These are phyloP conservation scores for Drosophila testacea DNA, from an alignment of 2,888 invertebrate genomes.

Conservation along the genomic window DNA sequence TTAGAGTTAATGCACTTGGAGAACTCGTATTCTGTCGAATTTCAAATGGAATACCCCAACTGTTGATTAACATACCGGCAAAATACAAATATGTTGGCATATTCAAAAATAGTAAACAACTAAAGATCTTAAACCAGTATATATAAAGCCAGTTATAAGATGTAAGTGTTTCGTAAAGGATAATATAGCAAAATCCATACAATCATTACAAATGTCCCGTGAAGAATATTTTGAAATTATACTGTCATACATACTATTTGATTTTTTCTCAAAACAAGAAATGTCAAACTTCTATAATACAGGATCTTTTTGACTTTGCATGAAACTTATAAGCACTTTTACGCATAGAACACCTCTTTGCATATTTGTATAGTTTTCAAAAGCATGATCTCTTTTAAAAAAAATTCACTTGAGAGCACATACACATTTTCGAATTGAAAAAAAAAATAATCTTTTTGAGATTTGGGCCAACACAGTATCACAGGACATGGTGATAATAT, in stretches of 20 bases:
- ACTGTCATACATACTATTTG: background rate
- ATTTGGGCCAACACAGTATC: background rate
- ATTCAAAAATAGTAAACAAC: background rate
- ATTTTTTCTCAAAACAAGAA: background rate
- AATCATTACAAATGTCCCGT: background rate
- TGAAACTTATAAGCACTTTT: background rate
- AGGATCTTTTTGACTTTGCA: background rate
- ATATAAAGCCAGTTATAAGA: background rate
- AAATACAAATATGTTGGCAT: background rate
- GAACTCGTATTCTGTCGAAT: constrained; percentile 9
- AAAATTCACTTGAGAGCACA: constrained; percentile 15
- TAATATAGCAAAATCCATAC: no score
- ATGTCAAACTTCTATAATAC: background rate
- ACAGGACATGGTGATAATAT: constrained; percentile 2
- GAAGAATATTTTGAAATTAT: background rate
- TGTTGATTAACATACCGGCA: constrained; percentile 40
- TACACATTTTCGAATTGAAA: background rate
- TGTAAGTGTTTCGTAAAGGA: background rate
- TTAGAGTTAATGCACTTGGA: background rate
- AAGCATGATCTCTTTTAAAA: constrained; percentile 4
- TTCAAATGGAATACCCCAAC: constrained; percentile 18
- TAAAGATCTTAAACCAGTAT: background rate
- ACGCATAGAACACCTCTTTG: background rate
- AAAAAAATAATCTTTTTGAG: background rate
- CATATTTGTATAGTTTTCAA: background rate